Percentiles rank a stretch among this genome's conserved stretches.
Conservation (phyloP, 2,797 vertebrate species). For the Hephaestus fuliginosus region DNA sequence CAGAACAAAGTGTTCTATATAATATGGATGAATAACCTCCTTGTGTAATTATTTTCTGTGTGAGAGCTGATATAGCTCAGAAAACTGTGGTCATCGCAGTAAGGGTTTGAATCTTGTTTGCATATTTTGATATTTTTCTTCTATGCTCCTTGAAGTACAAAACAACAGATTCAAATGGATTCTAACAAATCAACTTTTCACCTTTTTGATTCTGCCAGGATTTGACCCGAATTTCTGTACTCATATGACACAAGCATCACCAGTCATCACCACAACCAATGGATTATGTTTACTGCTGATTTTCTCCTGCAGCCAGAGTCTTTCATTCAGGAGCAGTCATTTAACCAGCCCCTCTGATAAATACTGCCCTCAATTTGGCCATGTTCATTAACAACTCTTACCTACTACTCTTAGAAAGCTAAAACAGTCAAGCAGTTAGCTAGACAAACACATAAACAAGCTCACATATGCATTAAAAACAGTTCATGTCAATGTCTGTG, state of each 20-base stretch:
- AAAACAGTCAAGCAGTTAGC: too few relatives aligned
- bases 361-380: not conserved
- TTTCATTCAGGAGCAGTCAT: not conserved
- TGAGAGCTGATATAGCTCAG: not conserved
- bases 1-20: too few relatives aligned
- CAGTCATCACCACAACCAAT: not conserved
- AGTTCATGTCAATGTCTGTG: too few relatives aligned
- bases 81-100: not conserved
- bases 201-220: not conserved
- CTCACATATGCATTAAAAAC: too few relatives aligned
- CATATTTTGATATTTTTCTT: not conserved
- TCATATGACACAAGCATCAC: not conserved
- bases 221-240: not conserved
- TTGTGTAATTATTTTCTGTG: too few relatives aligned
- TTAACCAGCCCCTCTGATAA: not conserved
- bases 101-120: not conserved
- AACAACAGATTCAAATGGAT: not conserved
- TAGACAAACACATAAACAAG: too few relatives aligned
- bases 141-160: not conserved
- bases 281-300: slow-evolving; percentile 5
- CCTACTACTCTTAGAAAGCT: not conserved
- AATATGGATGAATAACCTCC: too few relatives aligned
- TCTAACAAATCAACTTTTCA: not conserved
- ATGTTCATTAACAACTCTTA: not conserved
- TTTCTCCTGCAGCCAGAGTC: slow-evolving; percentile 1